Conservation (phyloP, 2,888 invertebrate genomes). For the Sphaerophoria taeniata region DNA sequence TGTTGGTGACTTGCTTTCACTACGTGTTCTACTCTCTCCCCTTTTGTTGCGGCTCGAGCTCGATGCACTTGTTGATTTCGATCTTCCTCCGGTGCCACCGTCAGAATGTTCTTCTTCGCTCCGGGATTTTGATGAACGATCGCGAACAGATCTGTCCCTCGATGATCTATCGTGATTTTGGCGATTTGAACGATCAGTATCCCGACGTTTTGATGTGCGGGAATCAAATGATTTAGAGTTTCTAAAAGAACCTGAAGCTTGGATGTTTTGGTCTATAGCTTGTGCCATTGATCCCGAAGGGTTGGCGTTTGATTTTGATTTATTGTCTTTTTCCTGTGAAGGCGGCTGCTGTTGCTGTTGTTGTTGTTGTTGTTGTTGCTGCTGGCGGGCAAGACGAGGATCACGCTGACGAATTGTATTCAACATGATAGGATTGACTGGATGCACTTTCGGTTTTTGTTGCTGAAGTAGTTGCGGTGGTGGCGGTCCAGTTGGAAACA, state of each 20-base stretch:
- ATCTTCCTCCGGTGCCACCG: conserved; percentile 60
- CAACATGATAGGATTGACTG: conserved; percentile 84
- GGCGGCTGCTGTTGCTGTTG: conserved; percentile 71
- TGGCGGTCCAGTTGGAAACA: conserved; percentile 51
- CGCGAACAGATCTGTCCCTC: conserved; percentile 51
- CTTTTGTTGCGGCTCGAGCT: conserved; percentile 76
- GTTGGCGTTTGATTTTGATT: conserved; percentile 43
- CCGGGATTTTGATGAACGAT: conserved; percentile 62
- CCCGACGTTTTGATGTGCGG: conserved; percentile 45
- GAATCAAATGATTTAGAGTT: conserved; percentile 54
- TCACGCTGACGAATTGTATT: conserved; percentile 82
- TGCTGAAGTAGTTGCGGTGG: conserved; percentile 73
- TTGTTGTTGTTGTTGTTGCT: conserved; percentile 79
- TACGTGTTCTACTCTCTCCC: conserved; percentile 62
- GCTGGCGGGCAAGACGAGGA: conserved; percentile 83
- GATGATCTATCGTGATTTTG: conserved; percentile 33
- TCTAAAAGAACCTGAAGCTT: conserved; percentile 57
- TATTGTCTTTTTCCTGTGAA: conserved; percentile 63
- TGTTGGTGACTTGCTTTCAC: conserved; percentile 80
- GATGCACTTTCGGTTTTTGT: conserved; percentile 83
- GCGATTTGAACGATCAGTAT: conserved; percentile 47
- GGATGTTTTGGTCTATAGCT: conserved; percentile 14
- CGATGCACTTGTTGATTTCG: conserved; percentile 73
- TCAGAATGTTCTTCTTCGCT: conserved; percentile 69
- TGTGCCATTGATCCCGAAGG: conserved; percentile 33